Base-by-base conservation (phyloP, 2,113 vertebrate genomes). In the Xenopus laevis region DNA sequence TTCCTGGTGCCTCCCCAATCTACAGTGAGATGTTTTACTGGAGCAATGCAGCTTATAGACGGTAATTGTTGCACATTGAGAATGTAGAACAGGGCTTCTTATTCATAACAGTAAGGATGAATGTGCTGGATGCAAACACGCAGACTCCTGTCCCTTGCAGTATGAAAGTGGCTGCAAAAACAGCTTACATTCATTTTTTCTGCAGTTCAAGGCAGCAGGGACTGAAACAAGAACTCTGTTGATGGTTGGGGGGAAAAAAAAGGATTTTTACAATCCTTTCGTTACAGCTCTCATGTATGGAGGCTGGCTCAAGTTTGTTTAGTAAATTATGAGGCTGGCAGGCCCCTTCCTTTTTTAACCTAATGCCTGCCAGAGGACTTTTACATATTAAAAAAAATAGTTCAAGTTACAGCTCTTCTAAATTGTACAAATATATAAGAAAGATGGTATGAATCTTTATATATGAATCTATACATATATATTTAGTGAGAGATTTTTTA, bases 21-120 rank as follows among this genome's bases (percentile, higher is more conserved):
- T 76, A 76, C 45, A 76, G 66, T 69, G 73, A 69, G 53, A 63
- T 59, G 9, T 69, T 46, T 64, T 57, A 64, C 59, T 70, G 52
- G 60, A 77, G 66, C 44, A 17, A 13, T 21, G 65, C 23, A 68
- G 73, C 61, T 75, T 63, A 75, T 75, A 75, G 65, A 77, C 70
- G 74, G 30, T 27, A 64, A 70, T 77, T 70, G 74, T 77, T 77
- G 62, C 74, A 68, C 18, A 64, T 67, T 62, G 30, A 57, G 59
- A 30, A 70, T 30, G 47, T 64, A 13, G 59, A 77, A 77, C 67
- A 77, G 66, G 40, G 60, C 33, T 55, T 57, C 66, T 57, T 61
- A 70, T 77, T 77, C 74, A 70, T 70, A 20, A 62, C 30, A 45
- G 30, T 20, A 33, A 44, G 21, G 47, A 68, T 69, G 46, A 76